Conservation (phyloP, 2,888 invertebrate genomes). For the Theretra japonica region DNA sequence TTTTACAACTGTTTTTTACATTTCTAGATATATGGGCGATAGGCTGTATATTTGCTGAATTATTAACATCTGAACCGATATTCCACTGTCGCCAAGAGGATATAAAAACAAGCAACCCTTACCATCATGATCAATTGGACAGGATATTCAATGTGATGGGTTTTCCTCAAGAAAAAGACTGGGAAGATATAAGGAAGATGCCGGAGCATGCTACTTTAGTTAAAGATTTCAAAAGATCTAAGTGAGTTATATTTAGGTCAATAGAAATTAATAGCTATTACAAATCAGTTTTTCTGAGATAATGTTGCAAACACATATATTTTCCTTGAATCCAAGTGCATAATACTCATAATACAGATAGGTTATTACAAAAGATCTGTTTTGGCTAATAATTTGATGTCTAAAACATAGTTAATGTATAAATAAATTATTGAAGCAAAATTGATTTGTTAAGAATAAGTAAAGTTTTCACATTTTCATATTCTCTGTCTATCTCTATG, state of each 20-base stretch:
- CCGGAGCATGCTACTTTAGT: slow-evolving; percentile 98
- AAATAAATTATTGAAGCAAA: too few species aligned
- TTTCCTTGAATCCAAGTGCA: too few species aligned
- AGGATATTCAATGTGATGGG: slow-evolving; percentile 99
- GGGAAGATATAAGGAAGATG: slow-evolving; percentile 99
- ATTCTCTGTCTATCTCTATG: too few species aligned
- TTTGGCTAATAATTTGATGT: too few species aligned
- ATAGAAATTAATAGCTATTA: not conserved
- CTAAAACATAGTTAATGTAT: too few species aligned
- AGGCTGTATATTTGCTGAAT: slow-evolving; percentile 99
- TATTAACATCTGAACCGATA: slow-evolving; percentile 99
- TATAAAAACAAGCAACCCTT: slow-evolving; percentile 99
- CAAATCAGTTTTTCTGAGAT: too few species aligned
- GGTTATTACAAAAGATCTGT: too few species aligned
- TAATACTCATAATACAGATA: too few species aligned
- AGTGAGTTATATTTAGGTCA: slow-evolving; percentile 82
- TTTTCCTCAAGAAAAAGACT: slow-evolving; percentile 98
- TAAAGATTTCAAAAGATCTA: slow-evolving; percentile 97
- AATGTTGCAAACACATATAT: too few species aligned
- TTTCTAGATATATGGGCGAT: slow-evolving; percentile 98
- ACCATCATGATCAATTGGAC: slow-evolving; percentile 99
- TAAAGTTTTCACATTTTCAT: too few species aligned
- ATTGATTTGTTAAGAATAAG: too few species aligned
- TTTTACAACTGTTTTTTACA: not conserved
- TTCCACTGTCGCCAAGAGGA: slow-evolving; percentile 99